These are phyloP conservation scores for Jordanella pulchra DNA, from an alignment of 2,797 vertebrate genomes.

Conservation along the genomic window DNA sequence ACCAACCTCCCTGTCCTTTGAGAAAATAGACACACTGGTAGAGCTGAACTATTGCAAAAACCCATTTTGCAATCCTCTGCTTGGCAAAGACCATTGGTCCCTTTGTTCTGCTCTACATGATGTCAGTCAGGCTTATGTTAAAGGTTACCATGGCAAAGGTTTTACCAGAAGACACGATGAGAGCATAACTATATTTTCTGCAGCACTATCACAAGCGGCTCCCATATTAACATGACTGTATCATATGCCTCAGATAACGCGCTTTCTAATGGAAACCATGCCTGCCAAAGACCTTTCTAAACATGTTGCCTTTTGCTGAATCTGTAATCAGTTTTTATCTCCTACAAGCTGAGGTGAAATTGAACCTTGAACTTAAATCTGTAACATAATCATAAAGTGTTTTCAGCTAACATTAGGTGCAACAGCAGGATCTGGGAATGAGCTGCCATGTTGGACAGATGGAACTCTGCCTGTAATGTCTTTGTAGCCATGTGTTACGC, in stretches of 20 bases:
- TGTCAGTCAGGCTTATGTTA: slow-evolving; percentile 12
- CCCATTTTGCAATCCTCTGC: slow-evolving; percentile 1
- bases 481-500: neutral
- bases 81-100: slow-evolving; percentile 1
- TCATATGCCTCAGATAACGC: slow-evolving; percentile 8
- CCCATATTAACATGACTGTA: slow-evolving; percentile 17
- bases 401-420: slow-evolving; percentile 1
- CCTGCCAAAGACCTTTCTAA: slow-evolving; percentile 8
- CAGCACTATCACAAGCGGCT: slow-evolving; percentile 15
- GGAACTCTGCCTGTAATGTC: neutral
- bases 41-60: slow-evolving; percentile 21
- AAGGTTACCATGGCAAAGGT: slow-evolving; percentile 54
- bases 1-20: slow-evolving; percentile 1
- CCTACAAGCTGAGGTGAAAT: slow-evolving; percentile 15
- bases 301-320: neutral
- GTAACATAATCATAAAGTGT: slow-evolving; percentile 39
- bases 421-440: slow-evolving; percentile 15
- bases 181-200: slow-evolving; percentile 37
- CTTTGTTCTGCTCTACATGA: neutral
- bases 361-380: slow-evolving; percentile 57
- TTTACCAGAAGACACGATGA: slow-evolving; percentile 24
- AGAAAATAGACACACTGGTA: neutral
- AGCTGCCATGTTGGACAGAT: slow-evolving; percentile 2
- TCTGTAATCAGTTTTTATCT: slow-evolving; percentile 23
- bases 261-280: neutral